Conservation (phyloP, 92 coral and sea anemone genomes). For the Epizoanthus fatuus region DNA sequence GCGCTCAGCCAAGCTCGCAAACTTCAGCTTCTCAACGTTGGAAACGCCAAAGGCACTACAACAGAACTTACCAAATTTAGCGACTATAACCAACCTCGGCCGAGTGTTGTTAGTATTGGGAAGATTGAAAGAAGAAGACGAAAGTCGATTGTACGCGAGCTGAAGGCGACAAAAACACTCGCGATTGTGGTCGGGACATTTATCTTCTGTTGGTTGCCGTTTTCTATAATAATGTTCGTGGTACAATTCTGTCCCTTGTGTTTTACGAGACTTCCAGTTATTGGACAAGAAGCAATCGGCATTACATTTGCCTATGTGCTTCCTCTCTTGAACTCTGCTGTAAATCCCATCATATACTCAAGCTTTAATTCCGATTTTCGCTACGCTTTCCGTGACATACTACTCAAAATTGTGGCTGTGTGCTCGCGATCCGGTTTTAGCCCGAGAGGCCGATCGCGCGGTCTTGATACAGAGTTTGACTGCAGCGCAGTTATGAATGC, state of each 20-base stretch:
- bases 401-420: conserved; percentile 46
- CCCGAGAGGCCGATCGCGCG: conserved; percentile 2
- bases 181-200: conserved; percentile 97
- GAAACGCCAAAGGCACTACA: conserved; percentile 54
- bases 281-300: conserved; percentile 78
- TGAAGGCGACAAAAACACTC: conserved; percentile 96
- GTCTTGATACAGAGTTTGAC: conserved; percentile 27
- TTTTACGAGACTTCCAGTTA: conserved; percentile 42
- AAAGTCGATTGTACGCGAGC: conserved; percentile 91
- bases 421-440: not conserved
- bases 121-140: conserved; percentile 80
- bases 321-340: conserved; percentile 91
- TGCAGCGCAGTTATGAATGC: conserved; percentile 19
- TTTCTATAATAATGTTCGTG: conserved; percentile 83
- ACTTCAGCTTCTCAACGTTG: conserved; percentile 65
- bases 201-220: conserved; percentile 95
- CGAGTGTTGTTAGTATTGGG: conserved; percentile 79
- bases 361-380: conserved; percentile 96
- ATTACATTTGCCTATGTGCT: conserved; percentile 88
- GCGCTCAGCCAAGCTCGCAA: conserved; percentile 94
- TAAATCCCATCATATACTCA: conserved; percentile 96
- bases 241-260: conserved; percentile 81
- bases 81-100: conserved; percentile 44
- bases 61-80: conserved; percentile 53
- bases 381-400: conserved; percentile 84